Conservation (phyloP, 2,113 vertebrate species). For the Polypterus bichir region DNA sequence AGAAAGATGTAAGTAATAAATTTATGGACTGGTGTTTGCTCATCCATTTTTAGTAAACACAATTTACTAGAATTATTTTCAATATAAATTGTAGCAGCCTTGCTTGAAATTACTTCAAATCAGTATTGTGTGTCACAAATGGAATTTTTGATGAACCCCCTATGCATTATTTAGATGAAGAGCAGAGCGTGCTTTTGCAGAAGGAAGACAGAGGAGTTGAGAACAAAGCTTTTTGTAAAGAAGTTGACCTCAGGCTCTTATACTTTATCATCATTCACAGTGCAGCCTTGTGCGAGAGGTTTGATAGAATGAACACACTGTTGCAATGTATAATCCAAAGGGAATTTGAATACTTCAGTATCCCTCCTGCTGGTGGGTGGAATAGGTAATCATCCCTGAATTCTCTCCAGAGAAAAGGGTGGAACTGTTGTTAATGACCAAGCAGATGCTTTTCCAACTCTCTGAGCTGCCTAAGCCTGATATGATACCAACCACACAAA, state of each 20-base stretch:
- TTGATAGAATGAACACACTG: conserved; percentile 6
- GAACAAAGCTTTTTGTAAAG: conserved; percentile 25
- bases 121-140: neutral
- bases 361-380: conserved; percentile 16
- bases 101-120: neutral
- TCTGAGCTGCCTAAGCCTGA: conserved; percentile 13
- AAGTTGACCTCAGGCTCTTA: conserved; percentile 25
- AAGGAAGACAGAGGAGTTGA: conserved; percentile 3
- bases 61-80: neutral
- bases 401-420: conserved; percentile 9
- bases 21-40: neutral
- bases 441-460: conserved; percentile 3
- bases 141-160: neutral
- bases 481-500: conserved; percentile 1
- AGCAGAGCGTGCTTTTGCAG: neutral
- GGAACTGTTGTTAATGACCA: conserved; percentile 14
- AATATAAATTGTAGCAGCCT: neutral
- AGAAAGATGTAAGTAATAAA: neutral
- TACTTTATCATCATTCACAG: conserved; percentile 35
- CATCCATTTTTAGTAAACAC: neutral
- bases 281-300: conserved; percentile 15
- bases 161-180: conserved; percentile 4
- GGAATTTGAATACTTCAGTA: conserved; percentile 19
- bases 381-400: conserved; percentile 16
- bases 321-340: conserved; percentile 1